Conservation (phyloP, 2,797 vertebrate species). For the Aphelocoma californica region DNA sequence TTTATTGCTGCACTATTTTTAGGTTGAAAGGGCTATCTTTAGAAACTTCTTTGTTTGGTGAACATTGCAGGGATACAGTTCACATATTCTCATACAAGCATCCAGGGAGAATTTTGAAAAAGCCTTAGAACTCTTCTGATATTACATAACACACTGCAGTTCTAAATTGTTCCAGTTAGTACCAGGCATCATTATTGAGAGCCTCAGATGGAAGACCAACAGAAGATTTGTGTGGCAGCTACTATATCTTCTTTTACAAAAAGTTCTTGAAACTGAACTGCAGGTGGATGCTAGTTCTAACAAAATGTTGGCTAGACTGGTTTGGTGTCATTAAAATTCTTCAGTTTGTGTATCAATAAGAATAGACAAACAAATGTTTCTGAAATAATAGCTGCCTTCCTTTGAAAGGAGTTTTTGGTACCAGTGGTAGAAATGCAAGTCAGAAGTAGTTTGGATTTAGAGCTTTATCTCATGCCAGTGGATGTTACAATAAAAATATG, state of each 20-base stretch:
- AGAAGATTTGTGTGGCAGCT: not conserved
- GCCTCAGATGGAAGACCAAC: not conserved
- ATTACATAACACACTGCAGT: not conserved
- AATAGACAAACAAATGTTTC: not conserved
- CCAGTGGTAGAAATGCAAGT: not conserved
- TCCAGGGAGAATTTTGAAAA: not conserved
- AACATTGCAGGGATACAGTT: not conserved
- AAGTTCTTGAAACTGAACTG: not conserved
- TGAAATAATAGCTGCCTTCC: not conserved
- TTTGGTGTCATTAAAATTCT: not conserved
- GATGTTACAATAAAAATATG: not conserved
- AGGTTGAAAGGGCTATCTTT: not conserved
- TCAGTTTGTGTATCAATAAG: not conserved
- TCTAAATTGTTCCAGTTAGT: not conserved
- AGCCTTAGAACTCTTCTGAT: not conserved
- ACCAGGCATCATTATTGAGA: not conserved
- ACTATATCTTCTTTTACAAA: not conserved
- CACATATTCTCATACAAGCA: not conserved
- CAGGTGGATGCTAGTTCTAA: not conserved
- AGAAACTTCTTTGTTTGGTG: not conserved
- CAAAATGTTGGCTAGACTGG: not conserved
- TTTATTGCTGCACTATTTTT: not conserved
- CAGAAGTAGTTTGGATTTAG: not conserved
- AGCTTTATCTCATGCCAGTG: not conserved
- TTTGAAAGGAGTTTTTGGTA: not conserved